Percentiles rank a stretch among this genome's conserved stretches.
phyloP scores from a whole-genome alignment of 2,888 invertebrate genomes.

The Anthrax anthrax region DNA sequence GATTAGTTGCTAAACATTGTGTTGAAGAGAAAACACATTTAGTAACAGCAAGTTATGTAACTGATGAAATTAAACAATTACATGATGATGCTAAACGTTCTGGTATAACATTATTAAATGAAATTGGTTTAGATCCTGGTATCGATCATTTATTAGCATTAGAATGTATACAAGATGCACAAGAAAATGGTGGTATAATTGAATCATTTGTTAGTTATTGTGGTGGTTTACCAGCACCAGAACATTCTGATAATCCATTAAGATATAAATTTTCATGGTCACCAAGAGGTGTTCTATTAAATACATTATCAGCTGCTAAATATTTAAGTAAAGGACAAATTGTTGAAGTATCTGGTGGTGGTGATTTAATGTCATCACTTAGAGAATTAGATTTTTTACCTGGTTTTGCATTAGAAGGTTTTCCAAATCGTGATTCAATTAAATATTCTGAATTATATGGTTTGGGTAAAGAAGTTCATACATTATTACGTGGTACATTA shows the following conservation, averaged over 20 bases:
- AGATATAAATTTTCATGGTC: slow-evolving; percentile 96
- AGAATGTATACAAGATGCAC: slow-evolving; percentile 90
- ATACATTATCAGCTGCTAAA: slow-evolving; percentile 79
- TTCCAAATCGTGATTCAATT: slow-evolving; percentile 91
- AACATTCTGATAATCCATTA: slow-evolving; percentile 80
- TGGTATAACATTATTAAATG: slow-evolving; percentile 87
- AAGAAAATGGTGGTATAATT: slow-evolving; percentile 76
- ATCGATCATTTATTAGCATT: slow-evolving; percentile 93
- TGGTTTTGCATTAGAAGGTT: slow-evolving; percentile 92
- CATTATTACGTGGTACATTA: slow-evolving; percentile 85
- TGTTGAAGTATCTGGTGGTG: slow-evolving; percentile 79
- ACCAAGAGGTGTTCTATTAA: slow-evolving; percentile 82
- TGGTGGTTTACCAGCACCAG: slow-evolving; percentile 94
- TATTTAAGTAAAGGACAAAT: slow-evolving; percentile 71
- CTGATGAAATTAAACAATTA: slow-evolving; percentile 65
- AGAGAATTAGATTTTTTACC: slow-evolving; percentile 79
- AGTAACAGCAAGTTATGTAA: slow-evolving; percentile 93
- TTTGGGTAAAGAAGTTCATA: slow-evolving; percentile 66
- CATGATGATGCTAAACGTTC: slow-evolving; percentile 76
- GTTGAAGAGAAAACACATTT: slow-evolving; percentile 76
- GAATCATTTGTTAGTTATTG: slow-evolving; percentile 95
- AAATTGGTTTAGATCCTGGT: slow-evolving; percentile 97
- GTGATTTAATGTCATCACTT: slow-evolving; percentile 72
- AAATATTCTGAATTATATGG: slow-evolving; percentile 78
- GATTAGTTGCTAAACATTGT: slow-evolving; percentile 71